Evolutionary conservation across 1,140 invertebrate genomes (phyloP), one percentile per base, ranked within the genome.

Genomic region (Ganaspis sp.): DNA sequence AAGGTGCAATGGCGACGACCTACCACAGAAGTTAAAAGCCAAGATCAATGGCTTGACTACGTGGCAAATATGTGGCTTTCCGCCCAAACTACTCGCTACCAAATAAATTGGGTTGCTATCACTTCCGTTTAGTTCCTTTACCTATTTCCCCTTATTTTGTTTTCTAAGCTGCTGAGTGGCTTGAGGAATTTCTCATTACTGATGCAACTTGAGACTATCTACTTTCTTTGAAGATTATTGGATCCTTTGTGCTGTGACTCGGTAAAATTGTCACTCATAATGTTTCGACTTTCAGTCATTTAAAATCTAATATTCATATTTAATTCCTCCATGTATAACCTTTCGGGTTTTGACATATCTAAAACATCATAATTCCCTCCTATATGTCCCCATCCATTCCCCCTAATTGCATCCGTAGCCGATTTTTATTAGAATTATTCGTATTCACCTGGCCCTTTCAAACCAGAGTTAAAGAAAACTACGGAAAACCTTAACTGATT

Each of bases 41-140:
- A 64, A 26, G 54, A 64, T 64, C 54, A 64, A 64, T 64, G 21
- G 54, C 54, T 64, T 64, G 23, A 12, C 54, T 64, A 64, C 26
- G 58, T 64, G 58, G 23, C 23, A 12, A 64, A 64, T 64, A 64
- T 26, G 58, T 64, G 58, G 58, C 23, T 64, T 64, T 64, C 21
- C 58, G 58, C 4, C 23, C 26, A 64, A 64, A 64, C 58, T 64
- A 64, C 58, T 64, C 4, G 23, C 12, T 64, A 64, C 23, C 58
- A 64, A 64, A 64, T 64, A 64, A 64, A 64, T 4, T 4, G 58
- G 12, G 11, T 29, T 64, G 19, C 53, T n/a, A 64, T 64, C 58
- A n/a, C 58, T 29, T 64, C 26, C 23, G 58, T 29, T 64, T 64
- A 64, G 21, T 29, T 34, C 23, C 23, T 64, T 64, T 21, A n/a